Evolutionary conservation across 2,888 invertebrate genomes (phyloP).

Genomic region (Pristionchus japonicus): DNA sequence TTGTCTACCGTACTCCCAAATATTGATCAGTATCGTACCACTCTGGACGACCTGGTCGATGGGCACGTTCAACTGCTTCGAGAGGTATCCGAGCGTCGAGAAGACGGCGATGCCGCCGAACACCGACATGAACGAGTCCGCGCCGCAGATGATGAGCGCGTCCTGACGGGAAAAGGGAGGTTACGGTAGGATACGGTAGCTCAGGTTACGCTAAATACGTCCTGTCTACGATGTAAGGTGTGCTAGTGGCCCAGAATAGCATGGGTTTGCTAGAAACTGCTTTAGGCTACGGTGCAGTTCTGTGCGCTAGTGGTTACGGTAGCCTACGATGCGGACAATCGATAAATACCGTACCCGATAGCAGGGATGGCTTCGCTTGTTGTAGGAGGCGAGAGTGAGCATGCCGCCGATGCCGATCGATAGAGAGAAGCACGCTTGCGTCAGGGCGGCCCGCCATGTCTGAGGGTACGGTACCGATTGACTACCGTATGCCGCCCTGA

Average conservation of each 20-base stretch:
- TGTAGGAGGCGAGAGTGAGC: slow-evolving; percentile 59
- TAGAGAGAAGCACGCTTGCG: slow-evolving; percentile 62
- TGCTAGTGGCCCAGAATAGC: no score
- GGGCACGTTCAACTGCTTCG: slow-evolving; percentile 62
- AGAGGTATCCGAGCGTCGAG: slow-evolving; percentile 76
- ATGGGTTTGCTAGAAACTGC: no score
- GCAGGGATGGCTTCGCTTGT: slow-evolving; percentile 59
- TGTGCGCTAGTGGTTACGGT: neutral
- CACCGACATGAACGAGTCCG: slow-evolving; percentile 62
- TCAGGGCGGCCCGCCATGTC: slow-evolving; percentile 62
- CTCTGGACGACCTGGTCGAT: slow-evolving; percentile 57
- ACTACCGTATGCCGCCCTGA: neutral
- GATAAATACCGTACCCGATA: slow-evolving; percentile 47
- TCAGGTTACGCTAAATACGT: no score
- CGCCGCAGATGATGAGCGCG: slow-evolving; percentile 59
- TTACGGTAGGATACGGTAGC: neutral
- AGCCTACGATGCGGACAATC: neutral
- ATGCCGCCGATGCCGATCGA: slow-evolving; percentile 66
- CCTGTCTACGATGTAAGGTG: no score
- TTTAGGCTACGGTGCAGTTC: no score
- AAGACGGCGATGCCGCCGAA: slow-evolving; percentile 71
- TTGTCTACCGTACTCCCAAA: no score
- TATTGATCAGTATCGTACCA: no score
- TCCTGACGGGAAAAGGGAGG: slow-evolving; percentile 47
- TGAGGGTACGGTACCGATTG: no score